These are phyloP conservation scores for Drosophila equinoxialis DNA, from an alignment of 1,140 invertebrate species.

Conservation along the genomic window DNA sequence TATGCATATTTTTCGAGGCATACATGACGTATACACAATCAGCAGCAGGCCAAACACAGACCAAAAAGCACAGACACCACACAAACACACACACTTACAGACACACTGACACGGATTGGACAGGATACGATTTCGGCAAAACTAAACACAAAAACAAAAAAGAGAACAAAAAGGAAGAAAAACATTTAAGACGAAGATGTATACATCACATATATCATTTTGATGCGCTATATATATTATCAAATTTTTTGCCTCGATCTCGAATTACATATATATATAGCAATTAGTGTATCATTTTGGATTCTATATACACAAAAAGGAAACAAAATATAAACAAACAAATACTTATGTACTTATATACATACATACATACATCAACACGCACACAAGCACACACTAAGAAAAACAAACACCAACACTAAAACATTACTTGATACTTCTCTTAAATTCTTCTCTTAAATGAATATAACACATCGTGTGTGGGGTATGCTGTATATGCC, in stretches of 20 bases:
- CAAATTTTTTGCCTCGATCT: slow-evolving; percentile 42
- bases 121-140: slow-evolving; percentile 38
- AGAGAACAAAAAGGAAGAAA: background rate
- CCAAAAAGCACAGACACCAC: slow-evolving; percentile 22
- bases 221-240: slow-evolving; percentile 49
- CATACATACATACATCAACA: slow-evolving; percentile 42
- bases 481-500: slow-evolving; percentile 53
- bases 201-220: slow-evolving; percentile 60
- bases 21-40: slow-evolving; percentile 78
- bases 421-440: slow-evolving; percentile 55
- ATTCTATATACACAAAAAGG: slow-evolving; percentile 48
- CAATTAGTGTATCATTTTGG: slow-evolving; percentile 53
- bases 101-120: slow-evolving; percentile 21
- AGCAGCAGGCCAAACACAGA: slow-evolving; percentile 54
- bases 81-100: slow-evolving; percentile 25
- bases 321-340: slow-evolving; percentile 5
- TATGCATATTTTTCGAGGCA: slow-evolving; percentile 76
- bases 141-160: background rate
- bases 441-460: slow-evolving; percentile 48
- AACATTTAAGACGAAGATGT: slow-evolving; percentile 22
- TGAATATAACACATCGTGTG: slow-evolving; percentile 20
- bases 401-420: background rate
- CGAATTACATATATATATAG: slow-evolving; percentile 34
- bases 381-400: slow-evolving; percentile 22
- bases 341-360: slow-evolving; percentile 49